phyloP scores from a whole-genome alignment of 1,140 invertebrate genomes.

The Atta colombica region DNA sequence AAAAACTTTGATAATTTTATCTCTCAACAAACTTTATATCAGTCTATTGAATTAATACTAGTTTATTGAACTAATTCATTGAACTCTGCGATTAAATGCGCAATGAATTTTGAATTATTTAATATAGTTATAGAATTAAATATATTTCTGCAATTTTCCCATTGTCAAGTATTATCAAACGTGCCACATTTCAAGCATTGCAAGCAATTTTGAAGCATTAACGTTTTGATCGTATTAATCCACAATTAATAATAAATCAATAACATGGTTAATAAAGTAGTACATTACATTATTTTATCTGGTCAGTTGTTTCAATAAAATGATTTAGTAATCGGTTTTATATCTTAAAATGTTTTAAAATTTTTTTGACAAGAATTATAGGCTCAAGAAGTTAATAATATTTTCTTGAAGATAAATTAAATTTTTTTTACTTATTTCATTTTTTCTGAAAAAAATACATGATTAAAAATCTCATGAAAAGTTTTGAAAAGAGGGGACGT shows the following conservation, averaged over 20 bases:
- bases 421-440: not conserved
- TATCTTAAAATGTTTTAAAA: not conserved
- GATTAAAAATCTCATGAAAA: not conserved
- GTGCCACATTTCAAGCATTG: conserved; percentile 23
- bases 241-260: conserved; percentile 29
- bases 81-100: not conserved
- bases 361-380: not conserved
- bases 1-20: conserved; percentile 1
- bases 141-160: not conserved
- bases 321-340: not conserved
- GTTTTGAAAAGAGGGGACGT: not conserved
- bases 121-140: not conserved
- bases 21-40: not conserved
- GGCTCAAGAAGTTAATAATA: not conserved
- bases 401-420: not conserved
- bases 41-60: not conserved
- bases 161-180: conserved; percentile 3
- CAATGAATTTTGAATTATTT: conserved; percentile 14
- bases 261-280: conserved; percentile 33
- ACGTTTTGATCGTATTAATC: conserved; percentile 43
- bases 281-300: conserved; percentile 25
- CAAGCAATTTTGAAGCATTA: conserved; percentile 35
- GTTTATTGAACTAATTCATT: not conserved
- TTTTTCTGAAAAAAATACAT: conserved; percentile 9
- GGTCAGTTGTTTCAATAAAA: not conserved